Base-by-base conservation (phyloP, 2,888 invertebrate genomes). In the Pachymerium ferrugineum region DNA sequence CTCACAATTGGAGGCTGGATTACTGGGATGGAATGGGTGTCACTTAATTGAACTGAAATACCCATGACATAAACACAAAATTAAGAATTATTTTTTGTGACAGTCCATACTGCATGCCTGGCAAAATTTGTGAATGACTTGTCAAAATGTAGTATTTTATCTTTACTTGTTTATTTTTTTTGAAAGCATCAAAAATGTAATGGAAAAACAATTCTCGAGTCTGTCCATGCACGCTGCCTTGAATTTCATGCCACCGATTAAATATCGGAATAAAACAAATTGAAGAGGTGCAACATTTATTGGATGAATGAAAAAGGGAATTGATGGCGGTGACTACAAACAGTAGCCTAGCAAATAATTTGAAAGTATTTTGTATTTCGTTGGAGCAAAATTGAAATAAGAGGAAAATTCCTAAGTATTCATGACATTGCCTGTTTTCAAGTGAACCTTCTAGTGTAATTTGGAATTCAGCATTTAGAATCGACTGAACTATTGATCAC, bases 1-100 rank as follows among this genome's bases (percentile, higher is more conserved):
- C 62, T 62, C 28, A 62, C 28, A 62, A 62, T 62, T 62, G 62
- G 62, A 62, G 62, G 62, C 62, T 62, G 62, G 62, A 62, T 62
- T 62, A 62, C 62, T 25, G 62, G 62, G 62, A 22, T 62, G 62
- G 62, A 25, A 62, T 22, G 28, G 62, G n/a, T 54, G 62, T 28
- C 28, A 3, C 28, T 62, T 62, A 62, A 62, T 62, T 62, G 62
- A 62, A 62, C 62, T 62, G 14, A 62, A 25, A 25, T 28, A 62
- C 62, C 6, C 62, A 5, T 54, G 47, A 19, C 22, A 54, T 54
- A 12, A 22, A 54, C 16, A 54, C 22, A 12, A 54, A 54, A 6
- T 2, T 1, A 6, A 47, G 16, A 47, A 5, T 47, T 47, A 35
- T 35, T 35, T 8, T 35, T 35, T 35, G 8, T 35, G 35, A n/a